Evolutionary conservation across 2,888 invertebrate genomes (phyloP).

Genomic region (Lobophora halterata): DNA sequence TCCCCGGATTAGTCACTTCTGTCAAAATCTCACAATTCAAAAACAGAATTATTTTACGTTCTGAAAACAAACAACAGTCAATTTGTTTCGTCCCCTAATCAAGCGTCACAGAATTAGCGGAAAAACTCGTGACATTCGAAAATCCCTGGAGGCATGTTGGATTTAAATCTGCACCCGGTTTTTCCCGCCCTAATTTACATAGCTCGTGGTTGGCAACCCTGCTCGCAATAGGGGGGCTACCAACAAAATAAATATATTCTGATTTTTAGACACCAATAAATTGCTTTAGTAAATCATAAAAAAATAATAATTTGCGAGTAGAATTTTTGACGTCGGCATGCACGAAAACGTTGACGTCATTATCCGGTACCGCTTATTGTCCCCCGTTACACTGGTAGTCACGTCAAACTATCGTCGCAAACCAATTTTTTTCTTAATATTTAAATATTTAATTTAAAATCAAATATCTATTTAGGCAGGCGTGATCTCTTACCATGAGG

Average conservation of each 20-base stretch:
- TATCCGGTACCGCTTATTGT: no score
- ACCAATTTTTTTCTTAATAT: no score
- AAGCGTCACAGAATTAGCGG: slow-evolving; percentile 36
- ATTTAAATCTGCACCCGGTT: slow-evolving; percentile 38
- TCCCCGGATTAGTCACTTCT: slow-evolving; percentile 11
- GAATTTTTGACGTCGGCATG: no score
- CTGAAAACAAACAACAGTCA: slow-evolving; percentile 32
- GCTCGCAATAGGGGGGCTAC: slow-evolving; percentile 22
- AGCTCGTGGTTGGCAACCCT: slow-evolving; percentile 46
- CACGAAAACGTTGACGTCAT: no score
- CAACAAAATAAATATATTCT: slow-evolving; percentile 6
- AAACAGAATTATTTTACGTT: slow-evolving; percentile 27
- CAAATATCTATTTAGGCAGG: no score
- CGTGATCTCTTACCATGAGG: no score
- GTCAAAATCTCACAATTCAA: slow-evolving; percentile 24
- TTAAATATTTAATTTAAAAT: no score
- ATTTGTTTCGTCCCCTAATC: slow-evolving; percentile 35
- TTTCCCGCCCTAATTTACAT: slow-evolving; percentile 43
- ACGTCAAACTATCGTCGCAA: no score
- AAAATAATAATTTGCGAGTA: no score
- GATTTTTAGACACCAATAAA: not conserved
- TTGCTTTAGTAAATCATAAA: not conserved
- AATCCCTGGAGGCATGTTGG: slow-evolving; percentile 34
- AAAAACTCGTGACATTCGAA: slow-evolving; percentile 34
- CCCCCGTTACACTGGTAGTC: no score